Evolutionary conservation across 2,888 invertebrate species (phyloP), one percentile per base, ranked within the genome.

Genomic region (Pecten maximus): DNA sequence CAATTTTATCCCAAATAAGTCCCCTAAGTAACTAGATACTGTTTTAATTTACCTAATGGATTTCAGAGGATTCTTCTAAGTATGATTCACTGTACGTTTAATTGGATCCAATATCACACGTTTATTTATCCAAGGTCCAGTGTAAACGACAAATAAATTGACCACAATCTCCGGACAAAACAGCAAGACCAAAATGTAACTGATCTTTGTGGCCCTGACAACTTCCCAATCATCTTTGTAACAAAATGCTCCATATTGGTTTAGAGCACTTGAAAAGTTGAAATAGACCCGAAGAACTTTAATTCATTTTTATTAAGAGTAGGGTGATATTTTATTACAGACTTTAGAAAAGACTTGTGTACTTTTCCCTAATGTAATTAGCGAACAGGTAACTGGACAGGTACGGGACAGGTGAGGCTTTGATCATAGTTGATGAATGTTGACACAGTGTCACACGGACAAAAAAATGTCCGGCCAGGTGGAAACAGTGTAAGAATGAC

Each of bases 331-430:
- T 74, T 74, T 74, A 74, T 74, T 35, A 12, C 12, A 28, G 28
- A 28, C 74, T 28, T 23, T 35, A 74, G 74, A 74, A 74, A 74
- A 74, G 74, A 28, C 0, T 28, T 74, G 74, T 35, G 28, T 74
- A 74, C 35, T 15, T 74, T 74, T 74, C 74, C 74, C 74, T 74
- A 74, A 74, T 74, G 74, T 74, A 74, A 74, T 74, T 74, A 74
- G 74, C 15, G 28, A 35, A 35, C 74, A 74, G 74, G 74, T 74
- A 74, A 74, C 35, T 10, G 74, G 74, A 74, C 35, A 74, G 35
- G 74, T 35, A 35, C 10, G 28, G 35, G 74, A 74, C 35, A 74
- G 74, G 74, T 35, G 35, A 23, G 74, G 4, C 74, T 74, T 74
- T 74, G 74, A 74, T 74, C 74, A 74, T 35, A 28, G 23, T 23